Evolutionary conservation across 2,113 vertebrate species (phyloP).

Genomic region (Oryzias melastigma): DNA sequence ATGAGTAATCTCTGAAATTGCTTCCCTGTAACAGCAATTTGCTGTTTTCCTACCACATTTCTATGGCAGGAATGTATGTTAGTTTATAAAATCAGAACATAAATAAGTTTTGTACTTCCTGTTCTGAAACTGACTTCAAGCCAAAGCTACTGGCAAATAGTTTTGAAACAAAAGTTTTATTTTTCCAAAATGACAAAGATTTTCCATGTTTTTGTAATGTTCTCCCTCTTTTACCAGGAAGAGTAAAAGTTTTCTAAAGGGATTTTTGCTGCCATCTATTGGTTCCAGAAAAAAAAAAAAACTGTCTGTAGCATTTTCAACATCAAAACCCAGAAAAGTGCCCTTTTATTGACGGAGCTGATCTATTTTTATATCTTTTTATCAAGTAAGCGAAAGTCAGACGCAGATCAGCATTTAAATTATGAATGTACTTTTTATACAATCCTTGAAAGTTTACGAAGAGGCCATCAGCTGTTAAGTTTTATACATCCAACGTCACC

Average conservation of each 20-base stretch:
- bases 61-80: constrained; percentile 7
- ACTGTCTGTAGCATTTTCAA: neutral
- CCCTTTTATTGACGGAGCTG: constrained; percentile 42
- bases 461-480: constrained; percentile 38
- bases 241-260: constrained; percentile 12
- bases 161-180: constrained; percentile 10
- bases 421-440: constrained; percentile 70
- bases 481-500: constrained; percentile 50
- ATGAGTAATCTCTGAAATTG: constrained; percentile 26
- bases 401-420: constrained; percentile 59
- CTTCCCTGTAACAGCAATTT: constrained; percentile 6
- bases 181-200: constrained; percentile 31
- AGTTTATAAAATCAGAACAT: constrained; percentile 10
- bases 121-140: constrained; percentile 33
- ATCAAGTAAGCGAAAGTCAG: constrained; percentile 23
- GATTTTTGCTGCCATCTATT: constrained; percentile 32
- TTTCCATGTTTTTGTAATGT: constrained; percentile 2
- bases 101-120: neutral
- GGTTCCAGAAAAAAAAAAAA: constrained; percentile 54
- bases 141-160: constrained; percentile 50
- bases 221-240: neutral
- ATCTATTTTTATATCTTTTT: constrained; percentile 52
- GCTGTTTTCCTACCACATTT: constrained; percentile 36
- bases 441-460: constrained; percentile 42
- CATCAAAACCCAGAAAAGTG: constrained; percentile 53